Conservation (phyloP, 2,888 invertebrate species). For the Cryptus armator region DNA sequence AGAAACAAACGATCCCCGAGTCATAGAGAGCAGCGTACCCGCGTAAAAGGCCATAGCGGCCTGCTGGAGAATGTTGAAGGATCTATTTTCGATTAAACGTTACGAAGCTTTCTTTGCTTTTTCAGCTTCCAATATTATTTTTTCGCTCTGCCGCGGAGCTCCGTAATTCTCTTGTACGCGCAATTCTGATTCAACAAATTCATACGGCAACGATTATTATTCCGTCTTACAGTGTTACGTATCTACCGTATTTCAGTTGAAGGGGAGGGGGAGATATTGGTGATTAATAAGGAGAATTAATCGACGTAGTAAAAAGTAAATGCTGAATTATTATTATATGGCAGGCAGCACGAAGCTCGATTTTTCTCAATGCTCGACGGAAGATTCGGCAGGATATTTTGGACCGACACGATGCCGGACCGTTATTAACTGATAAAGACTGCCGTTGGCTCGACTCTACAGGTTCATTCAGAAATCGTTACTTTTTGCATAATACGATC, state of each 20-base stretch:
- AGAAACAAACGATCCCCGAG: slow-evolving; percentile 39
- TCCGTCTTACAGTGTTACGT: not conserved
- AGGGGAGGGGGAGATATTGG: slow-evolving; percentile 15
- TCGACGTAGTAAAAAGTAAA: slow-evolving; percentile 50
- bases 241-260: not conserved
- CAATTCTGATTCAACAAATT: slow-evolving; percentile 47
- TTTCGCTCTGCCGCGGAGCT: slow-evolving; percentile 15
- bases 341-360: slow-evolving; percentile 42
- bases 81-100: slow-evolving; percentile 66
- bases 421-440: slow-evolving; percentile 78
- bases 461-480: slow-evolving; percentile 23
- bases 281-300: slow-evolving; percentile 62
- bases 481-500: not conserved
- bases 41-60: slow-evolving; percentile 54
- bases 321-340: slow-evolving; percentile 61
- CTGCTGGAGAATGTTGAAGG: slow-evolving; percentile 73
- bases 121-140: slow-evolving; percentile 63
- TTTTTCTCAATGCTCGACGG: slow-evolving; percentile 41
- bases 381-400: slow-evolving; percentile 57
- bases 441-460: slow-evolving; percentile 48
- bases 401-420: slow-evolving; percentile 70
- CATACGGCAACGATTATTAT: slow-evolving; percentile 49
- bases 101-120: slow-evolving; percentile 60
- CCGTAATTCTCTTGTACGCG: not conserved
- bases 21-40: slow-evolving; percentile 14